Conservation (phyloP, 2,888 invertebrate genomes). For the Lepidochrysops patricia region DNA sequence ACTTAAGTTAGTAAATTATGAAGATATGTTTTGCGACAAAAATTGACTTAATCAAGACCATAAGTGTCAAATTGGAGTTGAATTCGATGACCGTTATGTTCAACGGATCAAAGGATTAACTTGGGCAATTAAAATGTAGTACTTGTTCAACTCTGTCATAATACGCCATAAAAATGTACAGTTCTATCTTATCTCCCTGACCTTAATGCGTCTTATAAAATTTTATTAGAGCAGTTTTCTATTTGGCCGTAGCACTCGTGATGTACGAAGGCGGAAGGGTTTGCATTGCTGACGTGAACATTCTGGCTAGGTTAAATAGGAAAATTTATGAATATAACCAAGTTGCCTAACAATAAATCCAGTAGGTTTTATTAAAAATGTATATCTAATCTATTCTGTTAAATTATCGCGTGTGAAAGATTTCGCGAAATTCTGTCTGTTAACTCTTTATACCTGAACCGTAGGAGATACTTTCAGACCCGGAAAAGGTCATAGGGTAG, state of each 20-base stretch:
- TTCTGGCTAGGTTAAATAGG: background rate
- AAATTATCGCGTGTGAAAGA: too few species aligned
- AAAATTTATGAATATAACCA: background rate
- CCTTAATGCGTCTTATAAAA: constrained; percentile 1
- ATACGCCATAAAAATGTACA: background rate
- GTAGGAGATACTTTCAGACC: too few species aligned
- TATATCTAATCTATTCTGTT: too few species aligned
- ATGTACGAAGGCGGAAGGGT: background rate
- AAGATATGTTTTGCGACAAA: too few species aligned
- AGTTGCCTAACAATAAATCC: too few species aligned
- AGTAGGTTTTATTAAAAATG: too few species aligned
- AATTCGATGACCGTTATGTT: background rate
- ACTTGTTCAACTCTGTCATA: background rate
- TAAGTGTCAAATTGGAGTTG: background rate
- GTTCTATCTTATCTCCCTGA: background rate
- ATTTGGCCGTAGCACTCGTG: background rate
- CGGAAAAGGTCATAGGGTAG: too few species aligned
- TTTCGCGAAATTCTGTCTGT: too few species aligned
- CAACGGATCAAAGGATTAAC: background rate
- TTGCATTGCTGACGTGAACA: background rate
- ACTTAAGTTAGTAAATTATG: too few species aligned
- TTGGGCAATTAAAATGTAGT: background rate
- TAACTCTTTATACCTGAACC: too few species aligned
- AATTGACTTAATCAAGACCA: too few species aligned
- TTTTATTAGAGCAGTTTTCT: background rate